A percentile compares a stretch with the other conserved stretches of the same genome.
Evolutionary conservation across 2,113 vertebrate species (phyloP).

Genomic region (Reinhardtius hippoglossoides): DNA sequence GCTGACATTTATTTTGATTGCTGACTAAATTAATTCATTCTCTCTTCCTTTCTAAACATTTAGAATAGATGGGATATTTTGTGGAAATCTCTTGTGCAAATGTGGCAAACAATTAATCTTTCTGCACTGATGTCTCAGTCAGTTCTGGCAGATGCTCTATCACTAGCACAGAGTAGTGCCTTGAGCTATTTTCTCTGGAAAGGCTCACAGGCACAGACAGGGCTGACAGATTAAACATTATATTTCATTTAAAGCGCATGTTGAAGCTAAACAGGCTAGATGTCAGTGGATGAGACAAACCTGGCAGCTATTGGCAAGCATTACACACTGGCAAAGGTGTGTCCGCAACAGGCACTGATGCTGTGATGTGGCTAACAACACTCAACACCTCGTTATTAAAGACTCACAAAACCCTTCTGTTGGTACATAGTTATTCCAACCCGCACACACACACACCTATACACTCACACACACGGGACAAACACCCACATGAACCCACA

Average conservation of each 20-base stretch:
- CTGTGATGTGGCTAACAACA: constrained; percentile 33
- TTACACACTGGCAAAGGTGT: constrained; percentile 16
- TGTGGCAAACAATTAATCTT: constrained; percentile 14
- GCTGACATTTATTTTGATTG: constrained; percentile 28
- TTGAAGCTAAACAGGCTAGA: constrained; percentile 13
- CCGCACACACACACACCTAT: neutral
- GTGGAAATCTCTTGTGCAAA: constrained; percentile 26
- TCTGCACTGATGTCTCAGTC: constrained; percentile 16
- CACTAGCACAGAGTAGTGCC: constrained; percentile 25
- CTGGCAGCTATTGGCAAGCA: constrained; percentile 22
- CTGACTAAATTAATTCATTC: constrained; percentile 1
- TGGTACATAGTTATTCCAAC: too few species aligned
- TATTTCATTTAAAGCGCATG: constrained; percentile 31
- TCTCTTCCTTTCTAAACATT: constrained; percentile 24
- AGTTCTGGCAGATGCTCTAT: constrained; percentile 17
- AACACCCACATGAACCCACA: too few species aligned
- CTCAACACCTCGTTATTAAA: constrained; percentile 49
- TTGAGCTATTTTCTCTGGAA: constrained; percentile 58
- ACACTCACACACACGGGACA: neutral
- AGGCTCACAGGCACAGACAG: constrained; percentile 26
- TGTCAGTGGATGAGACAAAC: constrained; percentile 12
- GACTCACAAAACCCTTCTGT: neutral
- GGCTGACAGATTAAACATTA: constrained; percentile 23
- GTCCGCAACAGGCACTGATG: neutral
- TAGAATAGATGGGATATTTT: constrained; percentile 1